Percentiles rank a stretch among this genome's conserved stretches.
phyloP scores from a whole-genome alignment of 2,888 invertebrate species.

The Dasysyrphus tricinctus region DNA sequence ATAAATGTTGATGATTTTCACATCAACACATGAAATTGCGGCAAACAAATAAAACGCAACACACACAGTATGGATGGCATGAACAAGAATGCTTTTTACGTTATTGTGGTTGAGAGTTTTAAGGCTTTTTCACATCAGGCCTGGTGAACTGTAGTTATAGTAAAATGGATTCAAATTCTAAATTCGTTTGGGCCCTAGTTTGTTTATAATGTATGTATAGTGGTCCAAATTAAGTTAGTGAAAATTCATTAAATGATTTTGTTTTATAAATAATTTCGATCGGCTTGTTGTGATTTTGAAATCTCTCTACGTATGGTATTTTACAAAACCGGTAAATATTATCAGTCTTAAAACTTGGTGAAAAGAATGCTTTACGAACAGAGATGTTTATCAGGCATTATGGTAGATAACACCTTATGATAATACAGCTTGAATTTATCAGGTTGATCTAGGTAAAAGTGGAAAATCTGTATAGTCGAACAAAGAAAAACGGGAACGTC shows the following conservation, averaged over 20 bases:
- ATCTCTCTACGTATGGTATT: not conserved
- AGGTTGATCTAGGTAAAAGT: no score
- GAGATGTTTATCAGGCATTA: not conserved
- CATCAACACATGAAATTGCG: conserved; percentile 32
- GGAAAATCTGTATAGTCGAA: no score
- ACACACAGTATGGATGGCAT: not conserved
- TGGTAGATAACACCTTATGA: no score
- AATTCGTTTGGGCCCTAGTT: not conserved
- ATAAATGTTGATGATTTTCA: conserved; percentile 48
- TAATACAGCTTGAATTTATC: no score
- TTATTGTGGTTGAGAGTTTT: conserved; percentile 22
- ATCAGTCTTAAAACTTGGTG: not conserved
- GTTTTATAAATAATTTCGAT: not conserved
- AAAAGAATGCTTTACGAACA: not conserved
- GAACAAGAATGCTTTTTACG: conserved; percentile 38
- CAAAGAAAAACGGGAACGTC: no score
- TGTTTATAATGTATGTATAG: not conserved
- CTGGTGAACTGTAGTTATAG: no score
- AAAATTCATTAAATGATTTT: conserved; percentile 10
- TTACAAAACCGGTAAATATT: not conserved
- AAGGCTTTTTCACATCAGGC: conserved; percentile 2
- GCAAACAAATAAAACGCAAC: conserved; percentile 28
- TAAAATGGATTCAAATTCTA: conserved; percentile 9
- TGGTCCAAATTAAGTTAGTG: not conserved
- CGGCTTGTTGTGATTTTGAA: not conserved